Evolutionary conservation across 2,888 invertebrate species (phyloP).

Genomic region (Hydriomena furcata): DNA sequence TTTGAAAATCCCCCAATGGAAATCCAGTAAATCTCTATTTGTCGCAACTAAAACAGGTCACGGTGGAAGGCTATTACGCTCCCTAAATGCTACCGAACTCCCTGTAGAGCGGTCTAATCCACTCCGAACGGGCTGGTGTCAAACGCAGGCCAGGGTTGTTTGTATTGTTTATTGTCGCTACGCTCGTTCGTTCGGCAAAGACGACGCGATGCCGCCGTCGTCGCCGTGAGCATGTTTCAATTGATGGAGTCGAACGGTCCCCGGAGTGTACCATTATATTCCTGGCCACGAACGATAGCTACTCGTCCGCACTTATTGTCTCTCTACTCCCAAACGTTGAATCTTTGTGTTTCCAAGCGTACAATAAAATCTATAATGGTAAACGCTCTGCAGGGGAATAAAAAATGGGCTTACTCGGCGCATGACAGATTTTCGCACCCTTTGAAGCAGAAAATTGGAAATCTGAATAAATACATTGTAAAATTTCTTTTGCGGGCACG

Average conservation of each 20-base stretch:
- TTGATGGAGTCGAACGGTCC: slow-evolving; percentile 65
- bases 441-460: slow-evolving; percentile 37
- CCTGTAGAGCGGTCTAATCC: slow-evolving; percentile 80
- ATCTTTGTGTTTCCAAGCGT: slow-evolving; percentile 36
- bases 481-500: slow-evolving; percentile 28
- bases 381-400: slow-evolving; percentile 29
- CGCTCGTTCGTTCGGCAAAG: slow-evolving; percentile 75
- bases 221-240: slow-evolving; percentile 69
- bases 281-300: slow-evolving; percentile 52
- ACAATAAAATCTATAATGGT: slow-evolving; percentile 37
- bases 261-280: slow-evolving; percentile 58
- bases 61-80: slow-evolving; percentile 81
- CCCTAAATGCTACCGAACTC: slow-evolving; percentile 82
- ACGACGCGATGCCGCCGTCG: slow-evolving; percentile 55
- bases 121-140: slow-evolving; percentile 81
- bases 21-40: slow-evolving; percentile 82
- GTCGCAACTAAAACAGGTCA: slow-evolving; percentile 83
- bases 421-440: slow-evolving; percentile 34
- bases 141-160: slow-evolving; percentile 81
- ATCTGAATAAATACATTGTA: slow-evolving; percentile 32
- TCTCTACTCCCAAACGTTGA: slow-evolving; percentile 42
- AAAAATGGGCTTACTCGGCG: slow-evolving; percentile 32
- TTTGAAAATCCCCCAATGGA: slow-evolving; percentile 69
- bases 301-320: slow-evolving; percentile 61
- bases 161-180: slow-evolving; percentile 83